Conservation (phyloP, 2,113 vertebrate species). For the Leucopsar rothschildi region DNA sequence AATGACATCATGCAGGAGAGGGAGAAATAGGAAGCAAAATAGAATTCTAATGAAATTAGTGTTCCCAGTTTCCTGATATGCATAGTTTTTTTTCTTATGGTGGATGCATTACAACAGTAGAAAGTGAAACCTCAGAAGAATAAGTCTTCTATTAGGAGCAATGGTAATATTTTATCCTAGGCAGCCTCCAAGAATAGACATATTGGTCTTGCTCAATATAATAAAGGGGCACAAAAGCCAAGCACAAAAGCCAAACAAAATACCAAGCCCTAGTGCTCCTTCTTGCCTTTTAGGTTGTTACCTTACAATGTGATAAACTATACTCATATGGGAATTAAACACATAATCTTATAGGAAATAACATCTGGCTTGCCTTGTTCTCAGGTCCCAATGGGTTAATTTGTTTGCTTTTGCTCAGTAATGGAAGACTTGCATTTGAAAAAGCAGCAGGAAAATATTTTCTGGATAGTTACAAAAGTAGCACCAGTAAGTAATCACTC, state of each 20-base stretch:
- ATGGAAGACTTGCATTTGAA: background rate
- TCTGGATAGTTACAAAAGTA: background rate
- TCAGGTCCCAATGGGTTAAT: background rate
- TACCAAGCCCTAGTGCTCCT: background rate
- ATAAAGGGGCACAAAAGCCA: background rate
- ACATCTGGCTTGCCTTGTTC: background rate
- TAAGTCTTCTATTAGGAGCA: background rate
- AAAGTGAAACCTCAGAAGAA: conserved; percentile 1
- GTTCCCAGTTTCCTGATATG: background rate
- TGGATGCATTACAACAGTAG: background rate
- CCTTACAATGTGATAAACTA: background rate
- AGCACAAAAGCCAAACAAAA: background rate
- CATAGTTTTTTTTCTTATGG: background rate
- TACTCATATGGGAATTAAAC: background rate
- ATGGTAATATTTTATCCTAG: background rate
- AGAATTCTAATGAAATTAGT: background rate
- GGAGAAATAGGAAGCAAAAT: background rate
- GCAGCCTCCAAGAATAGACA: background rate
- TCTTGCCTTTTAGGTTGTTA: background rate
- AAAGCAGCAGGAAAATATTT: conserved; percentile 20
- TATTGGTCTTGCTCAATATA: background rate
- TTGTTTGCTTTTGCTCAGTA: conserved; percentile 29
- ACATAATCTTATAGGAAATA: background rate
- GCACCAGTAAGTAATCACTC: background rate
- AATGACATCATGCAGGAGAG: background rate